A percentile compares a stretch with the other conserved stretches of the same genome.
Evolutionary conservation across 2,113 vertebrate species (phyloP).

Genomic region (Meles meles): DNA sequence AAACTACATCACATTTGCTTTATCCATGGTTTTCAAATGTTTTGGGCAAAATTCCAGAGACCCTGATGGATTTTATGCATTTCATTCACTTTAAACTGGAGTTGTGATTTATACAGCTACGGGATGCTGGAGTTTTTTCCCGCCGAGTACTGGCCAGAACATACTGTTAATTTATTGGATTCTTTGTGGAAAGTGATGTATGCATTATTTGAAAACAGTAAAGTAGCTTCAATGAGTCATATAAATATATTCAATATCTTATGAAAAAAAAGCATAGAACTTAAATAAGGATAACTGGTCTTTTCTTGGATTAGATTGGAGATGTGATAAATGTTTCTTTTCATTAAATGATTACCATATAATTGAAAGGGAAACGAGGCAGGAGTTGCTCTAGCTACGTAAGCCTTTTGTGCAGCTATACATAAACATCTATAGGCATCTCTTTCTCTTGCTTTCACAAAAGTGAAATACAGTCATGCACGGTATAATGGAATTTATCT

Average conservation of each 20-base stretch:
- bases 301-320: slow-evolving; percentile 58
- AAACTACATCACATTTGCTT: slow-evolving; percentile 68
- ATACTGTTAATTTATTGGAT: slow-evolving; percentile 50
- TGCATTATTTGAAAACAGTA: slow-evolving; percentile 40
- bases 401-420: background rate
- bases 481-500: background rate
- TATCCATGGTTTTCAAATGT: slow-evolving; percentile 72
- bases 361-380: background rate
- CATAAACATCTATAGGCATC: background rate
- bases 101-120: slow-evolving; percentile 43
- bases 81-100: slow-evolving; percentile 66
- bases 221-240: background rate
- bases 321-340: slow-evolving; percentile 19
- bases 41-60: slow-evolving; percentile 60
- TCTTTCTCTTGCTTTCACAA: background rate
- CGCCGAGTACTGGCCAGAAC: background rate
- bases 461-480: background rate
- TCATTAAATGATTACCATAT: background rate
- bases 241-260: slow-evolving; percentile 11
- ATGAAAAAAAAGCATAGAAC: background rate
- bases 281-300: background rate
- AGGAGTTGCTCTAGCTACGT: background rate
- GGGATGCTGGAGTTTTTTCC: background rate
- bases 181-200: slow-evolving; percentile 33
- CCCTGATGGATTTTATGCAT: slow-evolving; percentile 63